These are phyloP conservation scores for Varecia variegata DNA, from an alignment of 2,797 vertebrate species.

Conservation along the genomic window DNA sequence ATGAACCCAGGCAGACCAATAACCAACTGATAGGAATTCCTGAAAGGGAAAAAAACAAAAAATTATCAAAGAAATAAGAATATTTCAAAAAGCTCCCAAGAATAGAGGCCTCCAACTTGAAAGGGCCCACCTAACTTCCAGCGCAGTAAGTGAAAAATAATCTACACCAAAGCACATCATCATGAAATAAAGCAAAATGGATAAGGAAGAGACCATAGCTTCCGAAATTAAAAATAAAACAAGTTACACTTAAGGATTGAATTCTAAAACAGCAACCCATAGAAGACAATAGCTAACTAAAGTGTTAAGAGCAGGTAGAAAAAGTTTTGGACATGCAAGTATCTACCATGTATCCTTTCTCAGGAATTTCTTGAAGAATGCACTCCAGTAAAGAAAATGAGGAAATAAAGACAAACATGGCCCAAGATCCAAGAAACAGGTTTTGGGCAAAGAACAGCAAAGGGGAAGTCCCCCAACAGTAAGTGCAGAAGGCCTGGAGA, in stretches of 20 bases:
- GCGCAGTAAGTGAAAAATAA: background rate
- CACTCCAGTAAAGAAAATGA: background rate
- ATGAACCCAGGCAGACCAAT: background rate
- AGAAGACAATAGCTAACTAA: background rate
- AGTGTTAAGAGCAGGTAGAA: background rate
- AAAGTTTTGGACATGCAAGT: background rate
- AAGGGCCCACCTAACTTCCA: background rate
- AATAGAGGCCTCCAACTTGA: background rate
- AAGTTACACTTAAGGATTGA: background rate
- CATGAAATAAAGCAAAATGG: background rate
- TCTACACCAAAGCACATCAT: background rate
- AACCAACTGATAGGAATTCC: background rate
- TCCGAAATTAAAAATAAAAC: background rate
- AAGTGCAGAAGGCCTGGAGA: background rate
- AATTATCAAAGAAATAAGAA: background rate
- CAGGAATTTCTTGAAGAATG: background rate
- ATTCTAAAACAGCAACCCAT: background rate
- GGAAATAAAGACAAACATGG: background rate
- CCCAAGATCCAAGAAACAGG: background rate
- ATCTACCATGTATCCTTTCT: background rate
- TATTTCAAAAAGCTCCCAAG: background rate
- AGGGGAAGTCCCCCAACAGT: background rate
- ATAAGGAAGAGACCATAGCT: background rate
- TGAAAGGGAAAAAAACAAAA: background rate
- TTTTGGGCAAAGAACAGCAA: background rate